Conservation (phyloP, 2,888 invertebrate genomes). For the Lasius platythorax region DNA sequence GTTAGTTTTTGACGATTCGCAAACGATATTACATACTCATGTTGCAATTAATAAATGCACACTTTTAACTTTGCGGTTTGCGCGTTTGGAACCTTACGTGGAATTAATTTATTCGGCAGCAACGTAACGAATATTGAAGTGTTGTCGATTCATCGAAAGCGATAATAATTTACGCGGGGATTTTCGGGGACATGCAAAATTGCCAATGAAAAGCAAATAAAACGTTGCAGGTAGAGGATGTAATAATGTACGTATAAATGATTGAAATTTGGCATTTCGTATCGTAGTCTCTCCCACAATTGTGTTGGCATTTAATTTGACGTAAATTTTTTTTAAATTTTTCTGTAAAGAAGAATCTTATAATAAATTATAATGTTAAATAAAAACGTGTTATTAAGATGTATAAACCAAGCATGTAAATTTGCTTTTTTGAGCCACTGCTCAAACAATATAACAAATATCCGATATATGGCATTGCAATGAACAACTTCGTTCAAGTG, state of each 20-base stretch:
- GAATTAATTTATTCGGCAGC: slow-evolving; percentile 34
- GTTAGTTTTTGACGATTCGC: slow-evolving; percentile 29
- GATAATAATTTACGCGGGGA: slow-evolving; percentile 26
- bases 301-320: not conserved
- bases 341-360: not conserved
- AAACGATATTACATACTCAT: slow-evolving; percentile 9
- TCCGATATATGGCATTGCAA: not conserved
- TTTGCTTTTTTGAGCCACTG: not conserved
- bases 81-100: slow-evolving; percentile 17
- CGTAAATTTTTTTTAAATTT: not conserved
- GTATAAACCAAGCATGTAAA: not conserved
- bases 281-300: too few species aligned
- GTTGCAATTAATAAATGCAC: slow-evolving; percentile 20
- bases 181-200: not conserved
- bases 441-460: not conserved
- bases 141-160: not conserved
- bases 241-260: not conserved
- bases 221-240: not conserved
- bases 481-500: not conserved
- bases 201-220: slow-evolving; percentile 25
- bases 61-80: not conserved
- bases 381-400: not conserved
- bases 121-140: slow-evolving; percentile 5
- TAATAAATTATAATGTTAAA: not conserved
- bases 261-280: slow-evolving; percentile 4